A percentile compares a stretch with the other conserved stretches of the same genome.
These are phyloP conservation scores for Peromyscus nudipes DNA, from an alignment of 2,797 vertebrate species.

Conservation along the genomic window DNA sequence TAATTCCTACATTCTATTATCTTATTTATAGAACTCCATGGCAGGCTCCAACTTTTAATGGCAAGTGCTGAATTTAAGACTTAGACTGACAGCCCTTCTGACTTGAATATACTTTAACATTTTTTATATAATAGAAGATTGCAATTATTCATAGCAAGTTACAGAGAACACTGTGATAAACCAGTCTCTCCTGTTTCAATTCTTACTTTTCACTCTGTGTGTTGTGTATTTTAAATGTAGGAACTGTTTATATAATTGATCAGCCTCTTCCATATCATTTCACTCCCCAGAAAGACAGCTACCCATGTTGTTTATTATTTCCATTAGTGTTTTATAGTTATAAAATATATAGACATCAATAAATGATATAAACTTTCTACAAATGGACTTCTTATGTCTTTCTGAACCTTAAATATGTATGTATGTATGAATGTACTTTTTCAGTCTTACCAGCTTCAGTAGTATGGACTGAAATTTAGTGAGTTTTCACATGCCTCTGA, in stretches of 20 bases:
- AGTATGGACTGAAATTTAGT: background rate
- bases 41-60: slow-evolving; percentile 81
- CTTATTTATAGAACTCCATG: slow-evolving; percentile 85
- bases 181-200: background rate
- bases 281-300: background rate
- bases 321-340: slow-evolving; percentile 35
- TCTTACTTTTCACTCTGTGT: slow-evolving; percentile 40
- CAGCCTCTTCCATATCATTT: background rate
- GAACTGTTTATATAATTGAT: background rate
- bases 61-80: slow-evolving; percentile 77
- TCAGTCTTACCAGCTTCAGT: background rate
- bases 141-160: slow-evolving; percentile 56
- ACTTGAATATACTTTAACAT: slow-evolving; percentile 61
- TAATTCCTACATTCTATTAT: slow-evolving; percentile 86
- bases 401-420: background rate
- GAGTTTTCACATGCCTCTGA: background rate
- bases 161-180: background rate
- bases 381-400: slow-evolving; percentile 14
- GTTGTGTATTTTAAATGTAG: slow-evolving; percentile 26
- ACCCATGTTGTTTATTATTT: slow-evolving; percentile 30
- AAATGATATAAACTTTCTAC: slow-evolving; percentile 42
- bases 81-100: slow-evolving; percentile 70
- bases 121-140: slow-evolving; percentile 70
- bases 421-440: background rate
- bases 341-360: background rate